Evolutionary conservation across 2,888 invertebrate genomes (phyloP), one percentile per base, ranked within the genome.

Genomic region (Agrenia bidenticulata): DNA sequence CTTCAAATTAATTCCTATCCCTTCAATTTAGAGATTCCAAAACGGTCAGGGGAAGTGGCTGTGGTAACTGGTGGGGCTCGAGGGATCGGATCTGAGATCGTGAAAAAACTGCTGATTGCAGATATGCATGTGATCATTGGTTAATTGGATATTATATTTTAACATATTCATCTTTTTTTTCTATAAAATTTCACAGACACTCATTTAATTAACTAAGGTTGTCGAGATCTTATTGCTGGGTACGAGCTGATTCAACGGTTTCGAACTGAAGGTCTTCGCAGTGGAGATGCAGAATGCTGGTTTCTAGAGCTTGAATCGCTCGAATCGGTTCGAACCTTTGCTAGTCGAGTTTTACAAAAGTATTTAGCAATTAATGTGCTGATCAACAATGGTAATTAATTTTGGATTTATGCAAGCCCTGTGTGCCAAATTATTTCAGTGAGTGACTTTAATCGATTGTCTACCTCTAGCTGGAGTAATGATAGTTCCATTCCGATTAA

Each of bases 21-120:
- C n/a, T n/a, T n/a, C n/a, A n/a, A n/a, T n/a, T n/a, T 73, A 86
- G 89, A 84, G 78, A 82, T 88, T 76, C 84, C 85, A 75, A 84
- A 84, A 62, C 85, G 86, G 77, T 82, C 83, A 41, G 88, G 85
- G 61, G 85, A 87, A 81, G 82, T 89, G 63, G 92, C 89, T 66
- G 85, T 94, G 60, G 86, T 94, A 67, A 94, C 94, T 11, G 94
- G 94, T 51, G 94, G 93, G 1, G 88, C 90, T 63, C 84, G 91
- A 74, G 94, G 94, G 42, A 92, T 94, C 76, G 94, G 93, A 11
- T 81, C 85, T 23, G 86, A 88, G 81, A 87, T 92, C 19, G 87
- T 90, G 27, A 86, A 86, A 79, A 88, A 88, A 80, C 81, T 93
- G 61, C 80, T 92, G 58, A 84, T 88, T 78, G 88, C 60, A 39